These are phyloP conservation scores for Regulus satrapa DNA, from an alignment of 2,113 vertebrate genomes.

Conservation along the genomic window DNA sequence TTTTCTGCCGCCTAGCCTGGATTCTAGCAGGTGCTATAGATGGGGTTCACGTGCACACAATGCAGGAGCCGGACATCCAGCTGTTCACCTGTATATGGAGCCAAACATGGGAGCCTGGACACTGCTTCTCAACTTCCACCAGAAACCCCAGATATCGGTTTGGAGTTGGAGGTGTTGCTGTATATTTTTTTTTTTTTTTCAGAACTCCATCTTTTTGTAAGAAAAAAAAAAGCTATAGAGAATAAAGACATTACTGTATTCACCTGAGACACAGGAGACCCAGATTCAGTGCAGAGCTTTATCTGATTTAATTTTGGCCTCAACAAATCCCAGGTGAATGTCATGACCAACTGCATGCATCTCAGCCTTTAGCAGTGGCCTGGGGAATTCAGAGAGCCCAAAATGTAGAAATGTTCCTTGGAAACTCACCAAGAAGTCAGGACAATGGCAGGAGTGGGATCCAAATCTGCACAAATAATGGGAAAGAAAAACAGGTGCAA, in stretches of 20 bases:
- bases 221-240: neutral
- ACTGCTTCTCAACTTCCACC: neutral
- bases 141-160: too few relatives aligned
- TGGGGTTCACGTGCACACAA: neutral
- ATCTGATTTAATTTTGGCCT: neutral
- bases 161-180: neutral
- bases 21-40: neutral
- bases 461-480: neutral
- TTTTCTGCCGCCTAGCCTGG: neutral
- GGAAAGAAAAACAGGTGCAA: neutral
- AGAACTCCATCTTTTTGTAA: neutral
- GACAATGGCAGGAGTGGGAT: neutral
- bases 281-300: neutral
- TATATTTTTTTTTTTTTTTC: too few relatives aligned
- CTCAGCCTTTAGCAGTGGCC: neutral
- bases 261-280: neutral
- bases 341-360: neutral
- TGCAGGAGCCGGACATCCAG: neutral
- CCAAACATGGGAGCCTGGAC: neutral
- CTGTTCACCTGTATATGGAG: neutral
- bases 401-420: neutral
- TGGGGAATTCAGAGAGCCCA: neutral
- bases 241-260: neutral
- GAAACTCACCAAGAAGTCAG: neutral
- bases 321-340: neutral